Evolutionary conservation across 2,113 vertebrate species (phyloP).

Genomic region (Myxocyprinus asiaticus): DNA sequence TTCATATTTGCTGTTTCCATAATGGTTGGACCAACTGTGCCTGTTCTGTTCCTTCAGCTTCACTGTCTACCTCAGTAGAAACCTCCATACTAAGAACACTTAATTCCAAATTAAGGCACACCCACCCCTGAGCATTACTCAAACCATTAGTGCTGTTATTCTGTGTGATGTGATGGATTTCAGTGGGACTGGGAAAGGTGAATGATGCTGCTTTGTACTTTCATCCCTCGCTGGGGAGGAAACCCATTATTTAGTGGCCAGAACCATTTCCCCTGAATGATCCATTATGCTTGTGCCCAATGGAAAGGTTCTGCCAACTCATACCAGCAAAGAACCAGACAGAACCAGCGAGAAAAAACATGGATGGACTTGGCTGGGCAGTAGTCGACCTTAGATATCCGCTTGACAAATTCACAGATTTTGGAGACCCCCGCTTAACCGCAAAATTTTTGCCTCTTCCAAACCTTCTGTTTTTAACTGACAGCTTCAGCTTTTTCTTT

Average conservation of each 20-base stretch:
- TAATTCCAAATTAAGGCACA: conserved; percentile 45
- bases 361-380: not conserved
- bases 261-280: not conserved
- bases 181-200: conserved; percentile 15
- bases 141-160: conserved; percentile 42
- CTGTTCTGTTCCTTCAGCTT: conserved; percentile 34
- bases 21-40: not conserved
- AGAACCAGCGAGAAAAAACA: conserved; percentile 3
- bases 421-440: not conserved
- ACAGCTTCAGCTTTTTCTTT: conserved; percentile 64
- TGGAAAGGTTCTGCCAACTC: not conserved
- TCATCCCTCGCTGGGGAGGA: conserved; percentile 9
- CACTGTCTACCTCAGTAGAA: conserved; percentile 45
- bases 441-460: not conserved
- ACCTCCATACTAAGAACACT: conserved; percentile 13
- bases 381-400: not conserved
- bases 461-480: conserved; percentile 36
- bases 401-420: not conserved
- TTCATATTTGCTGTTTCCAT: conserved; percentile 41
- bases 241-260: conserved; percentile 35
- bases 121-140: conserved; percentile 41
- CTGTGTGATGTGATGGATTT: conserved; percentile 21
- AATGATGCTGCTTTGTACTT: conserved; percentile 22
- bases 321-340: not conserved
- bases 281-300: not conserved